Percentiles rank a stretch among this genome's conserved stretches.
Evolutionary conservation across 2,113 vertebrate genomes (phyloP).

Genomic region (Etheostoma cragini): DNA sequence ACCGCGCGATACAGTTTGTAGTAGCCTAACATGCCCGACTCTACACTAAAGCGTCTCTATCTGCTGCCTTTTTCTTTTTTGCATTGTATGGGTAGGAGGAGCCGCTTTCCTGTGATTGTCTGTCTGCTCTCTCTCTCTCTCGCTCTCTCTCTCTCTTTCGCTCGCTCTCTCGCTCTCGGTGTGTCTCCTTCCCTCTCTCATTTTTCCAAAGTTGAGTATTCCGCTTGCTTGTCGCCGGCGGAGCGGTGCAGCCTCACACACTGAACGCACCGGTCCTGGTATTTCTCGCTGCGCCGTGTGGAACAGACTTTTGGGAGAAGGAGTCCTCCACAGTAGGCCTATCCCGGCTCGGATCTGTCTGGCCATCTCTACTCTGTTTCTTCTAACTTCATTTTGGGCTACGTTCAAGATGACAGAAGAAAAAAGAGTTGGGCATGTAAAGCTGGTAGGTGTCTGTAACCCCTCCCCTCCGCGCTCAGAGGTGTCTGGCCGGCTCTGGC

Average conservation of each 20-base stretch:
- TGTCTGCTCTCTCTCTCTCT: slow-evolving; percentile 54
- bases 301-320: slow-evolving; percentile 27
- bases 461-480: slow-evolving; percentile 40
- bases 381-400: slow-evolving; percentile 63
- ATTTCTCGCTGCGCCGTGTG: slow-evolving; percentile 21
- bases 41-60: slow-evolving; percentile 41
- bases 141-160: slow-evolving; percentile 45
- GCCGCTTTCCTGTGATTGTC: slow-evolving; percentile 85
- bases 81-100: slow-evolving; percentile 80
- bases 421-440: slow-evolving; percentile 76
- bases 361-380: slow-evolving; percentile 22
- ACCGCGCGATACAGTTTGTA: background rate
- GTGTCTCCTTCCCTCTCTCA: slow-evolving; percentile 51
- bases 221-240: slow-evolving; percentile 64
- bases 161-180: slow-evolving; percentile 30
- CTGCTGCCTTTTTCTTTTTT: slow-evolving; percentile 66
- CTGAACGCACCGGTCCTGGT: slow-evolving; percentile 51
- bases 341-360: slow-evolving; percentile 1
- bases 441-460: slow-evolving; percentile 84
- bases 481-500: slow-evolving; percentile 52
- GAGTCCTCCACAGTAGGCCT: slow-evolving; percentile 3
- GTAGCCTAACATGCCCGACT: background rate
- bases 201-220: slow-evolving; percentile 80
- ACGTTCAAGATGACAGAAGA: slow-evolving; percentile 85
- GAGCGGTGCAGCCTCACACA: slow-evolving; percentile 56